Evolutionary conservation across 2,113 vertebrate genomes (phyloP).

Genomic region (Cercocebus atys): DNA sequence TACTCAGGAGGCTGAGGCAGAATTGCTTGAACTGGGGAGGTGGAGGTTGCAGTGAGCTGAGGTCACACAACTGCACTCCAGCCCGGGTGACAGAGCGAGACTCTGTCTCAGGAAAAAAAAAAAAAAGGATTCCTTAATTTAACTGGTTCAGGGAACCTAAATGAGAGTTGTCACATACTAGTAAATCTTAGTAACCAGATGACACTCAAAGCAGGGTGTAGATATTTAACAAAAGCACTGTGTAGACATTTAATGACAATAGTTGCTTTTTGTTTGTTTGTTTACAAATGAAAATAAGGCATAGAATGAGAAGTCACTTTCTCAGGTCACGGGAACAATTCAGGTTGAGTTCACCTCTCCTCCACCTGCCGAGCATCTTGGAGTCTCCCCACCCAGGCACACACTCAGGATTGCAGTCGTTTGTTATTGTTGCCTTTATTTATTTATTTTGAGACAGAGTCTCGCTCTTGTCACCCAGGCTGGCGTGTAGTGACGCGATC

Average conservation of each 20-base stretch:
- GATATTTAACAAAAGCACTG: neutral
- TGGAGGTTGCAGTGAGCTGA: no score
- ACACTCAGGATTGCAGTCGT: no score
- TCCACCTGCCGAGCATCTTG: neutral
- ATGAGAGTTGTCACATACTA: neutral
- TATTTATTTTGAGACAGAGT: no score
- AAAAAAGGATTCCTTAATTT: neutral
- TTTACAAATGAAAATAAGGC: neutral
- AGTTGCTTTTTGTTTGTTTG: neutral
- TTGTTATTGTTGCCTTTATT: neutral
- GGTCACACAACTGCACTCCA: no score
- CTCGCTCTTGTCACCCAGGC: no score
- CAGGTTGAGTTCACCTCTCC: neutral
- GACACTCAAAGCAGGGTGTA: neutral
- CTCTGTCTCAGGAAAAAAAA: no score
- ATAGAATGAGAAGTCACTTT: neutral
- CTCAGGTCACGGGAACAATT: rapidly evolving
- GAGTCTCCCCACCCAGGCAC: neutral
- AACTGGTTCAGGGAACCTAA: neutral
- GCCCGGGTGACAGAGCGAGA: no score
- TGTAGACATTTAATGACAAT: neutral
- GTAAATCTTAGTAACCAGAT: neutral
- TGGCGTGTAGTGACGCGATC: no score
- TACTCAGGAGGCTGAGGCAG: no score
- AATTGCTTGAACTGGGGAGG: no score